phyloP scores from a whole-genome alignment of 2,888 invertebrate genomes.

The Ormia ochracea region DNA sequence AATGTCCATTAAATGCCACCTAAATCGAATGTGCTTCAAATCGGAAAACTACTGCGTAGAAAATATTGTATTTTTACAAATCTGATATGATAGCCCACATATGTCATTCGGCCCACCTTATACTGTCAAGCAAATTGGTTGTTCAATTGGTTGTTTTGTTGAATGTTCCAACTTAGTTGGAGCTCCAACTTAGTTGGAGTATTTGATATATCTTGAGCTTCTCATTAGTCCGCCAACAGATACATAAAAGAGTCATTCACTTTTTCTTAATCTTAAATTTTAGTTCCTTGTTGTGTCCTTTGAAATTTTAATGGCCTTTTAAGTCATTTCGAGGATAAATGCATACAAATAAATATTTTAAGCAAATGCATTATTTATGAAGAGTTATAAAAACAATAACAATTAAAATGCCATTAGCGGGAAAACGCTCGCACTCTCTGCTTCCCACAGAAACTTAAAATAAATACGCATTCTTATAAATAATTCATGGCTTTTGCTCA shows the following conservation, averaged over 20 bases:
- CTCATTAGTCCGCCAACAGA: too few species aligned
- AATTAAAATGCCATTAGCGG: slow-evolving; percentile 35
- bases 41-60: too few species aligned
- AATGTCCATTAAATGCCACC: too few species aligned
- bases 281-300: not conserved
- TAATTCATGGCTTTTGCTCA: not conserved
- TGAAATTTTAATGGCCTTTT: slow-evolving; percentile 9
- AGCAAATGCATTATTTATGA: not conserved
- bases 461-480: slow-evolving; percentile 1
- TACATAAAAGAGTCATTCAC: not conserved
- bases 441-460: not conserved
- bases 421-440: not conserved
- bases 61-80: too few species aligned
- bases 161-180: too few species aligned
- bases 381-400: slow-evolving; percentile 21
- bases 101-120: too few species aligned
- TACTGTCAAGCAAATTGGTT: too few species aligned
- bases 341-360: not conserved
- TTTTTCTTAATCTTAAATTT: slow-evolving; percentile 7
- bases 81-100: too few species aligned
- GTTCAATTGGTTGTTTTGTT: too few species aligned
- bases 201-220: too few species aligned
- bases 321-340: slow-evolving; percentile 6
- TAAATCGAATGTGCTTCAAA: too few species aligned
- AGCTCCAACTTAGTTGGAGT: too few species aligned